phyloP scores from a whole-genome alignment of 2,113 vertebrate genomes.

The Ginglymostoma cirratum region DNA sequence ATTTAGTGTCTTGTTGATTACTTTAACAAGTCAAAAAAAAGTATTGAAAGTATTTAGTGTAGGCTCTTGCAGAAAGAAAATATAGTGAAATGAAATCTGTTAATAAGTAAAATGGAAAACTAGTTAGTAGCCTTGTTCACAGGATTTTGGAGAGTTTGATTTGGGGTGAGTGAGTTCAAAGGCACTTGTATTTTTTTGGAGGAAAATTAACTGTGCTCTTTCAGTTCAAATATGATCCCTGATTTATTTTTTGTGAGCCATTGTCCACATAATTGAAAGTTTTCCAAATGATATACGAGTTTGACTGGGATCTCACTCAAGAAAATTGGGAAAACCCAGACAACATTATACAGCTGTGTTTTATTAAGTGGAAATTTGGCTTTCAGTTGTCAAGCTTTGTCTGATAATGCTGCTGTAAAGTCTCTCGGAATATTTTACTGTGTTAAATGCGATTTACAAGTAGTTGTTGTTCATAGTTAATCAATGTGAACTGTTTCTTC shows the following conservation, averaged over 20 bases:
- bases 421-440: neutral
- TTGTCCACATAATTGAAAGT: neutral
- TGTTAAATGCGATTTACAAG: neutral
- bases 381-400: neutral
- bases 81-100: neutral
- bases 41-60: neutral
- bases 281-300: constrained; percentile 12
- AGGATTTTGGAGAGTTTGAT: neutral
- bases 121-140: neutral
- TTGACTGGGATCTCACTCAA: neutral
- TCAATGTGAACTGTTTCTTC: neutral
- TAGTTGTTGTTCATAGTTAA: neutral
- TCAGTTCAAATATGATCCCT: neutral
- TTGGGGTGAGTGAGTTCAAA: neutral
- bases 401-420: neutral
- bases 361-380: neutral
- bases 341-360: neutral
- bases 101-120: neutral
- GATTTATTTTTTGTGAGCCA: neutral
- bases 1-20: neutral
- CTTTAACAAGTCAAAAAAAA: neutral
- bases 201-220: neutral
- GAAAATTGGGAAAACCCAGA: constrained; percentile 3
- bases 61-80: neutral
- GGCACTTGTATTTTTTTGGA: neutral